Conservation (phyloP, 2,888 invertebrate genomes). For the Eupithecia vulgata region DNA sequence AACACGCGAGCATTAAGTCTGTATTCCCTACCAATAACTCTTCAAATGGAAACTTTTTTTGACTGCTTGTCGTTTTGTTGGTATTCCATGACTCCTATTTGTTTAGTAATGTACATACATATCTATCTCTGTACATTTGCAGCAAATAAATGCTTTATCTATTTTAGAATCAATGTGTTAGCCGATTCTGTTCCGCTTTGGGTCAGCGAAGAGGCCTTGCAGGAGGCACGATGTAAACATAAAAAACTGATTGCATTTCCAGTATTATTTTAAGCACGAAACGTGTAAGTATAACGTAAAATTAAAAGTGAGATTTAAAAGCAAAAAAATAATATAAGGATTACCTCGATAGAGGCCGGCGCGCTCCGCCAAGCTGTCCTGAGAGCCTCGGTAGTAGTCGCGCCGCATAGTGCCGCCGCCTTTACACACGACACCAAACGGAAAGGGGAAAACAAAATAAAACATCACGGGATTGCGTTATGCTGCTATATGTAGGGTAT, state of each 20-base stretch:
- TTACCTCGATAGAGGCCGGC: constrained; percentile 88
- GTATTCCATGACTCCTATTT: too few relatives aligned
- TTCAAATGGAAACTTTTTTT: too few relatives aligned
- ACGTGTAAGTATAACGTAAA: background rate
- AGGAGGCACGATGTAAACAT: background rate
- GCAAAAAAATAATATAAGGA: background rate
- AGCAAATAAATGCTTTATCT: too few relatives aligned
- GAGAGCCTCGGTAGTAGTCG: constrained; percentile 96
- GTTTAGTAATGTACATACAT: too few relatives aligned
- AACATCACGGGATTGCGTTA: constrained; percentile 39
- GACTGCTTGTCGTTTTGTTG: too few relatives aligned
- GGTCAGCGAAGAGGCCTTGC: background rate
- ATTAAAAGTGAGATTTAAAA: background rate
- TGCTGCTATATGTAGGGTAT: constrained; percentile 18
- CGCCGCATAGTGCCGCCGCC: constrained; percentile 87
- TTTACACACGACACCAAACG: constrained; percentile 10
- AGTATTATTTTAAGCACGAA: background rate
- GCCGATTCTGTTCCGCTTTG: too few relatives aligned
- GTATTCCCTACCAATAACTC: too few relatives aligned
- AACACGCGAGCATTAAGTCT: too few relatives aligned
- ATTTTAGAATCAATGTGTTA: too few relatives aligned
- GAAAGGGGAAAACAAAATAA: constrained; percentile 28
- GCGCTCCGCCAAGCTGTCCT: constrained; percentile 92
- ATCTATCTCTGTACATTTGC: too few relatives aligned
- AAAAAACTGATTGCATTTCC: background rate